Evolutionary conservation across 2,888 invertebrate genomes (phyloP).

Genomic region (Heteromurus nitidus): DNA sequence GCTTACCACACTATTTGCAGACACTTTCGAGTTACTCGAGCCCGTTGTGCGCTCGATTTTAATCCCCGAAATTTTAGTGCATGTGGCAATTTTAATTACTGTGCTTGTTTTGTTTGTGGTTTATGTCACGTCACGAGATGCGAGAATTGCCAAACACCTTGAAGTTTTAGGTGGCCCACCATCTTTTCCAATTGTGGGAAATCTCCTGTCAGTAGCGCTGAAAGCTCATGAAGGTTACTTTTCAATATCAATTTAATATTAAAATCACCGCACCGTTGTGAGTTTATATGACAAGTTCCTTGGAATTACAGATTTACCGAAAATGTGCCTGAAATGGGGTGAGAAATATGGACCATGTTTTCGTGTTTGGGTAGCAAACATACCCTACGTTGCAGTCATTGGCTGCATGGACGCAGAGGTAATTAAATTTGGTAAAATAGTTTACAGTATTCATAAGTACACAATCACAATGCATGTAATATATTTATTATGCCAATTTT

Average conservation of each 20-base stretch:
- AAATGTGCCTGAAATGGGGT: not conserved
- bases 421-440: conserved; percentile 12
- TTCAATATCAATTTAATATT: not conserved
- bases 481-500: not conserved
- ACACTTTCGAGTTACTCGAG: conserved; percentile 15
- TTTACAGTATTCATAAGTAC: too few species aligned
- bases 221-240: conserved; percentile 50
- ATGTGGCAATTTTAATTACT: conserved; percentile 12
- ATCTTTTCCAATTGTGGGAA: conserved; percentile 47
- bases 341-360: conserved; percentile 26
- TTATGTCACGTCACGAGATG: conserved; percentile 23
- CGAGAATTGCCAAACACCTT: conserved; percentile 29
- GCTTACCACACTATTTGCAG: not conserved
- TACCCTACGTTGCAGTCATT: conserved; percentile 29
- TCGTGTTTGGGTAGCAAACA: conserved; percentile 49
- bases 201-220: conserved; percentile 30
- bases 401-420: conserved; percentile 44
- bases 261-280: not conserved
- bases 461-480: too few species aligned
- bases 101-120: not conserved
- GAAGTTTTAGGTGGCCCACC: conserved; percentile 23
- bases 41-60: not conserved
- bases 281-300: not conserved
- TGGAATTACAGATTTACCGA: conserved; percentile 27
- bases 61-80: conserved; percentile 13